These are phyloP conservation scores for Agrotis segetum DNA, from an alignment of 2,888 invertebrate genomes.

Conservation along the genomic window DNA sequence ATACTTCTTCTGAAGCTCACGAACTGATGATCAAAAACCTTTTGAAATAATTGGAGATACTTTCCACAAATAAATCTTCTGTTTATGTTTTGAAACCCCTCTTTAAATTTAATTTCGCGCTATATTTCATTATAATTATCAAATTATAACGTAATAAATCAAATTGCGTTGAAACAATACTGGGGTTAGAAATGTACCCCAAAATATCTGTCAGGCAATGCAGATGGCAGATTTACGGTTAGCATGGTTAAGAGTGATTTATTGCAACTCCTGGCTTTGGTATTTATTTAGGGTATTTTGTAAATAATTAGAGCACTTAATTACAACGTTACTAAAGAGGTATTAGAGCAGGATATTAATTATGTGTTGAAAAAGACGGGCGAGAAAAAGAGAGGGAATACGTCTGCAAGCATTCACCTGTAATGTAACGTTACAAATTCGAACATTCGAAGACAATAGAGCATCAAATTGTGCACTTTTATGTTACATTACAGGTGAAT, in stretches of 20 bases:
- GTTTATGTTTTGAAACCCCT: constrained; percentile 16
- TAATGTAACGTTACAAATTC: too few species aligned
- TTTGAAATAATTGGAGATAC: constrained; percentile 4
- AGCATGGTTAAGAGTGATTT: constrained; percentile 45
- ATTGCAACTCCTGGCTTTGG: constrained; percentile 24
- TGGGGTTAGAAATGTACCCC: constrained; percentile 18
- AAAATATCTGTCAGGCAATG: constrained; percentile 47
- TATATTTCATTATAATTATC: constrained; percentile 48
- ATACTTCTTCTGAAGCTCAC: background rate
- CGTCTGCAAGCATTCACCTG: too few species aligned
- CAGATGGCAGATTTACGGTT: constrained; percentile 55
- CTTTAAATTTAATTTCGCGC: constrained; percentile 33
- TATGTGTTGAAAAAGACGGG: too few species aligned
- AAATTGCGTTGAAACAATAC: constrained; percentile 43
- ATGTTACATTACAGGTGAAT: too few species aligned
- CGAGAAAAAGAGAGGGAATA: too few species aligned
- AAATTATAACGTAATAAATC: constrained; percentile 55
- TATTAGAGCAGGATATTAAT: too few species aligned
- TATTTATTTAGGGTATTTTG: constrained; percentile 19
- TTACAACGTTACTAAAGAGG: background rate
- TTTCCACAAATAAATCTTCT: background rate
- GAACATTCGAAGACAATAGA: too few species aligned
- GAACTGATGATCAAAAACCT: background rate
- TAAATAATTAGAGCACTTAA: constrained; percentile 21
- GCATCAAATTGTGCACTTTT: too few species aligned